Evolutionary conservation across 2,888 invertebrate genomes (phyloP).

Genomic region (Anoplius nigerrimus): DNA sequence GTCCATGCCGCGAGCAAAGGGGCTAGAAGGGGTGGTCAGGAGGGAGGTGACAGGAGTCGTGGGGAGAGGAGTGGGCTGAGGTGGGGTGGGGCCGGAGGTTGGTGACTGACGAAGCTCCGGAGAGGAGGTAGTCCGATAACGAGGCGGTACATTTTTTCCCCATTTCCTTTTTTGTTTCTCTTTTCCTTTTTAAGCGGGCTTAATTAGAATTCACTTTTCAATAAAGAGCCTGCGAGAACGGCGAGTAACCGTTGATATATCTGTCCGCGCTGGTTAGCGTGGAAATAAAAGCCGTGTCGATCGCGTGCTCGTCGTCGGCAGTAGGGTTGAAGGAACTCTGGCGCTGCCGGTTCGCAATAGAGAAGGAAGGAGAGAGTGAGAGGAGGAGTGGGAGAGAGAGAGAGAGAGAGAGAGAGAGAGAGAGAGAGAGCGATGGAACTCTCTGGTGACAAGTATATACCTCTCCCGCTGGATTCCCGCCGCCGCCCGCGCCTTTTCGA

Average conservation of each 20-base stretch:
- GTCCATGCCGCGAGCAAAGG: slow-evolving; percentile 3
- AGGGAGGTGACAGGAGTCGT: not conserved
- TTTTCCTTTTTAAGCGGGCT: slow-evolving; percentile 41
- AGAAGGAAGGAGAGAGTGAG: too few relatives aligned
- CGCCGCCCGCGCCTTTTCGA: too few relatives aligned
- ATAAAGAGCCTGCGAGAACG: slow-evolving; percentile 23
- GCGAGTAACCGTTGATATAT: slow-evolving; percentile 11
- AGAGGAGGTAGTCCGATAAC: slow-evolving; percentile 21
- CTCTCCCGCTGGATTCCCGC: too few relatives aligned
- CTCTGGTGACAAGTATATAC: too few relatives aligned
- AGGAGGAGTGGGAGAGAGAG: too few relatives aligned
- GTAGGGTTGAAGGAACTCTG: too few relatives aligned
- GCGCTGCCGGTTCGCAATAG: too few relatives aligned
- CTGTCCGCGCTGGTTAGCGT: slow-evolving; percentile 9
- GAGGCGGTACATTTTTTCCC: slow-evolving; percentile 18
- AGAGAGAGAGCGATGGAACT: too few relatives aligned
- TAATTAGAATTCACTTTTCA: slow-evolving; percentile 56
- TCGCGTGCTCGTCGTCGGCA: not conserved
- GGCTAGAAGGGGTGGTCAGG: slow-evolving; percentile 5
- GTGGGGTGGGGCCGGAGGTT: slow-evolving; percentile 13
- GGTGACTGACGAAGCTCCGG: not conserved
- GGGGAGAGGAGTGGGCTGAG: not conserved
- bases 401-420: too few relatives aligned
- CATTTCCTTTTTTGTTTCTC: not conserved
- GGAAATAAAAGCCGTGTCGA: slow-evolving; percentile 6